These are phyloP conservation scores for Lutraria lutraria DNA, from an alignment of 2,888 invertebrate genomes.

Conservation along the genomic window DNA sequence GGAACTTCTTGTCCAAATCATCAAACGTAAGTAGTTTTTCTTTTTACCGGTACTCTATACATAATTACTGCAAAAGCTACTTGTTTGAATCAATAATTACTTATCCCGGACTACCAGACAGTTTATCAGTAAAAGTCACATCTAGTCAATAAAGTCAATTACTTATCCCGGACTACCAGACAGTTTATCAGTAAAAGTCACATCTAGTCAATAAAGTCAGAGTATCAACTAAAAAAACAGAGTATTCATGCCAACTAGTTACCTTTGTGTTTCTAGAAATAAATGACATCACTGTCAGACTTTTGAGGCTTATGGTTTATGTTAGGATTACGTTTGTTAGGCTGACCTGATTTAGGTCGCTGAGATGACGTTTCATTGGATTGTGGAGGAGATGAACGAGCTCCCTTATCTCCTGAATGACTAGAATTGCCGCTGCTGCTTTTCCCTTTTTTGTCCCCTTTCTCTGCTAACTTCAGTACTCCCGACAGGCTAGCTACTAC, in stretches of 20 bases:
- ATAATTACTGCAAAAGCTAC: too few relatives aligned
- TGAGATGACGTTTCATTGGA: conserved; percentile 29
- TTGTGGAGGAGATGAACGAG: conserved; percentile 44
- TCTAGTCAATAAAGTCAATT: too few relatives aligned
- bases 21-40: too few relatives aligned
- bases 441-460: conserved; percentile 70
- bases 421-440: conserved; percentile 62
- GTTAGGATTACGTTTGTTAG: conserved; percentile 47
- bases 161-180: too few relatives aligned
- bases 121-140: too few relatives aligned
- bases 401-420: conserved; percentile 57
- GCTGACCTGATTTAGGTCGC: conserved; percentile 55
- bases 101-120: too few relatives aligned
- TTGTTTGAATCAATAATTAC: too few relatives aligned
- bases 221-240: too few relatives aligned
- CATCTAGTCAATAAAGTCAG: too few relatives aligned
- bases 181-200: too few relatives aligned
- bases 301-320: conserved; percentile 70
- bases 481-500: conserved; percentile 69
- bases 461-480: conserved; percentile 81
- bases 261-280: conserved; percentile 65
- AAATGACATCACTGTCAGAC: conserved; percentile 75
- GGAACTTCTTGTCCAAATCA: too few relatives aligned
- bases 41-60: too few relatives aligned
- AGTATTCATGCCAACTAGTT: background rate